Evolutionary conservation across 1,140 invertebrate species (phyloP).

Genomic region (Helicoverpa zea): DNA sequence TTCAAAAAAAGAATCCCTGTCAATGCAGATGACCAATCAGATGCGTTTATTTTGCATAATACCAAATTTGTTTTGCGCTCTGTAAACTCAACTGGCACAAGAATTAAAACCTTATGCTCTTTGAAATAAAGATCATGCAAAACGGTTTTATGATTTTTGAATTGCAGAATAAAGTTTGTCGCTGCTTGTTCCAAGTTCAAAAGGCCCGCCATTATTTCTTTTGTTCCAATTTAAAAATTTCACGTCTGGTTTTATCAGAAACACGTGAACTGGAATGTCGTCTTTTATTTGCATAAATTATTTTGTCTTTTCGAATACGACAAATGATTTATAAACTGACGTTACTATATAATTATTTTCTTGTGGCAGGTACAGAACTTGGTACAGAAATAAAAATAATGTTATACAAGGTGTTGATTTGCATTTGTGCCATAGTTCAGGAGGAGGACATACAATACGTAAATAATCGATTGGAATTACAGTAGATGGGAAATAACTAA

Average conservation of each 20-base stretch:
- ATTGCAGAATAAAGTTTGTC: constrained; percentile 25
- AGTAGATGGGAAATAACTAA: no score
- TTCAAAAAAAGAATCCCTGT: constrained; percentile 57
- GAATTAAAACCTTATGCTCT: background rate
- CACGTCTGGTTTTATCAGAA: constrained; percentile 55
- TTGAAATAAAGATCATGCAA: background rate
- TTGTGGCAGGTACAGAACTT: no score
- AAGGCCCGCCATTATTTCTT: constrained; percentile 54
- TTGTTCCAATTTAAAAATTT: constrained; percentile 61
- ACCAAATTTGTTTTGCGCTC: constrained; percentile 25
- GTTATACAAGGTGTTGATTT: no score
- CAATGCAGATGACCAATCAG: constrained; percentile 59
- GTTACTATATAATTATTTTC: background rate
- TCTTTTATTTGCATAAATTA: constrained; percentile 23
- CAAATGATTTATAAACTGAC: background rate
- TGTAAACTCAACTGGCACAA: background rate
- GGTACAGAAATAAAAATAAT: no score
- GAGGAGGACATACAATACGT: no score
- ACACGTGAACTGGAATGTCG: constrained; percentile 59
- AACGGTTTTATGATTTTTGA: background rate
- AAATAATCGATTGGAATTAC: no score
- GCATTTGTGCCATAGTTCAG: no score
- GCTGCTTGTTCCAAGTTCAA: constrained; percentile 47
- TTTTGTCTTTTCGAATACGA: background rate
- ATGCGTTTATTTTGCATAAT: constrained; percentile 53